Conservation (phyloP, 1,140 invertebrate species). For the Phymorhynchus buccinoides region DNA sequence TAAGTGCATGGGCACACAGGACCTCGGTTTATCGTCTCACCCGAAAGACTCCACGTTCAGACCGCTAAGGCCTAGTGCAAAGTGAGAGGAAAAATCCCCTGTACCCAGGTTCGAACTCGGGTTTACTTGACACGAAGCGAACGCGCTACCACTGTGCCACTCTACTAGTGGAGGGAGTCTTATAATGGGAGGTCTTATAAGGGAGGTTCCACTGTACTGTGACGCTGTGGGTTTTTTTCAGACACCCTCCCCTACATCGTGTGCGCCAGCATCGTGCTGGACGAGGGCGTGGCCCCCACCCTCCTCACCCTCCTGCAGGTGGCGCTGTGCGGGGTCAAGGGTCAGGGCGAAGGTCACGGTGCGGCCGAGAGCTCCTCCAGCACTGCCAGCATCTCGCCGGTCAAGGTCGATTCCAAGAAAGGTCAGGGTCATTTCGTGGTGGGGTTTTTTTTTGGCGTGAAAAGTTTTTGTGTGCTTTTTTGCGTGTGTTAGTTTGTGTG, state of each 20-base stretch:
- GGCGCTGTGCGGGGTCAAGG: conserved; percentile 81
- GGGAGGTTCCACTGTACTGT: too few species aligned
- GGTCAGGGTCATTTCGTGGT: conserved; percentile 59
- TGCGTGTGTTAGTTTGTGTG: neutral
- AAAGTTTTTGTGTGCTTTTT: neutral
- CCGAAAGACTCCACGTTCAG: too few species aligned
- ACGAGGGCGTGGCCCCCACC: conserved; percentile 94
- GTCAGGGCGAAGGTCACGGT: conserved; percentile 54
- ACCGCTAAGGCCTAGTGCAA: too few species aligned
- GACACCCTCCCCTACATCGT: conserved; percentile 85
- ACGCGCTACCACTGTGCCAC: too few species aligned
- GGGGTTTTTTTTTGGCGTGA: neutral
- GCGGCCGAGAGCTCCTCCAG: conserved; percentile 44
- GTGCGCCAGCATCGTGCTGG: conserved; percentile 85
- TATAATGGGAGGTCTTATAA: too few species aligned
- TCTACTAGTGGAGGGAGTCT: too few species aligned
- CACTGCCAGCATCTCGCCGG: conserved; percentile 59
- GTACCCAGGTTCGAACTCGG: too few species aligned
- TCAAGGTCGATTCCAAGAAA: conserved; percentile 66
- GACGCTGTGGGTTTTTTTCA: conserved; percentile 49
- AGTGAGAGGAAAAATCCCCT: too few species aligned
- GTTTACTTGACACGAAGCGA: too few species aligned
- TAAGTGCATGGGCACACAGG: too few species aligned
- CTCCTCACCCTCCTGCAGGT: conserved; percentile 91
- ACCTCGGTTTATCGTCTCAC: too few species aligned